Conservation (phyloP, 2,888 invertebrate species). For the Oxyteleia sp. region DNA sequence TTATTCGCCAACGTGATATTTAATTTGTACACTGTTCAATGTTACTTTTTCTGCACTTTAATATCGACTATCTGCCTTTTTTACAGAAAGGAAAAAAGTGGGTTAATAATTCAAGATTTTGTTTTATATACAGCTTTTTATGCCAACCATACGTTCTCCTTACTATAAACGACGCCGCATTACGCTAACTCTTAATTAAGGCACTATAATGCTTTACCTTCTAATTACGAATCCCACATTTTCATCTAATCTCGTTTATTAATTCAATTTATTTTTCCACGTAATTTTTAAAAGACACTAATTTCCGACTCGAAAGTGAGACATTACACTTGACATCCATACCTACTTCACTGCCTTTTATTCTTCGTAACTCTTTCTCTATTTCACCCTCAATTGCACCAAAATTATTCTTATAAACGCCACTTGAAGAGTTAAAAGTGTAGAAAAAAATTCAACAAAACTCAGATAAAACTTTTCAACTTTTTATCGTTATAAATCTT, state of each 20-base stretch:
- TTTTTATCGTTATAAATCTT: too few relatives aligned
- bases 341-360: slow-evolving; percentile 31
- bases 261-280: slow-evolving; percentile 19
- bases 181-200: slow-evolving; percentile 4
- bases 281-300: not conserved
- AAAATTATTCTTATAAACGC: slow-evolving; percentile 18
- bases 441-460: not conserved
- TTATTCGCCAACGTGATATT: too few relatives aligned
- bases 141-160: not conserved
- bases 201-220: not conserved
- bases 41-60: too few relatives aligned
- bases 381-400: slow-evolving; percentile 6
- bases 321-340: slow-evolving; percentile 33
- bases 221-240: slow-evolving; percentile 18
- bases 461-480: not conserved
- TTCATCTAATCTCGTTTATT: slow-evolving; percentile 1
- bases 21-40: too few relatives aligned
- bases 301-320: slow-evolving; percentile 33
- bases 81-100: not conserved
- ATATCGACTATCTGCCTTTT: too few relatives aligned
- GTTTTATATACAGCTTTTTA: not conserved
- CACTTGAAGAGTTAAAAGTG: slow-evolving; percentile 6
- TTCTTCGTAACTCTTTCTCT: slow-evolving; percentile 19
- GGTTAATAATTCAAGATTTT: slow-evolving; percentile 9
- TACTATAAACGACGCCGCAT: slow-evolving; percentile 2